Percentiles rank a stretch among this genome's conserved stretches.
These are phyloP conservation scores for Mycteria americana DNA, from an alignment of 2,797 vertebrate species.

Conservation along the genomic window DNA sequence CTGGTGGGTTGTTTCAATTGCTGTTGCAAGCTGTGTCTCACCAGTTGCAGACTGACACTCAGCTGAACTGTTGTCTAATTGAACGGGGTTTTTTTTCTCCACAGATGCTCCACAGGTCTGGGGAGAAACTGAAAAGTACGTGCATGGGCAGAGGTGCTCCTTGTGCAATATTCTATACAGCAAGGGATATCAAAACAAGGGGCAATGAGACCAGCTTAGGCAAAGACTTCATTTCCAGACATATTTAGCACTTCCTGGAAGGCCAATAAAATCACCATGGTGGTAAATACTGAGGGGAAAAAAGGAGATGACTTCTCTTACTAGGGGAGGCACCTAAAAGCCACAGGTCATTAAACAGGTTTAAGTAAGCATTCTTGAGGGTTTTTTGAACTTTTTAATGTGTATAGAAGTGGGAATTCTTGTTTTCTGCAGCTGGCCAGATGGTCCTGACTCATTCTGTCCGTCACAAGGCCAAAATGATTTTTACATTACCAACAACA, in stretches of 20 bases:
- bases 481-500: slow-evolving; percentile 11
- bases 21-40: neutral
- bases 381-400: neutral
- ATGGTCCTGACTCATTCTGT: slow-evolving; percentile 42
- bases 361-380: slow-evolving; percentile 29
- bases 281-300: neutral
- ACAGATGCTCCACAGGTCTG: neutral
- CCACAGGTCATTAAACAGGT: neutral
- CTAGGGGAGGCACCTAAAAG: neutral
- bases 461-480: slow-evolving; percentile 1
- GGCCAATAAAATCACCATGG: neutral
- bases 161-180: neutral
- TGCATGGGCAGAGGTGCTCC: neutral
- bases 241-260: neutral
- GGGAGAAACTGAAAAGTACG: neutral
- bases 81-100: neutral
- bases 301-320: neutral
- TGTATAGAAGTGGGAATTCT: neutral
- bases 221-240: neutral
- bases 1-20: neutral
- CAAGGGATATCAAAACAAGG: neutral
- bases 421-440: neutral
- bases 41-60: neutral
- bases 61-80: neutral
- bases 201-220: neutral